Percentiles rank a stretch among this genome's conserved stretches.
Conservation (phyloP, 2,113 vertebrate species). For the Cercopithecus mona region DNA sequence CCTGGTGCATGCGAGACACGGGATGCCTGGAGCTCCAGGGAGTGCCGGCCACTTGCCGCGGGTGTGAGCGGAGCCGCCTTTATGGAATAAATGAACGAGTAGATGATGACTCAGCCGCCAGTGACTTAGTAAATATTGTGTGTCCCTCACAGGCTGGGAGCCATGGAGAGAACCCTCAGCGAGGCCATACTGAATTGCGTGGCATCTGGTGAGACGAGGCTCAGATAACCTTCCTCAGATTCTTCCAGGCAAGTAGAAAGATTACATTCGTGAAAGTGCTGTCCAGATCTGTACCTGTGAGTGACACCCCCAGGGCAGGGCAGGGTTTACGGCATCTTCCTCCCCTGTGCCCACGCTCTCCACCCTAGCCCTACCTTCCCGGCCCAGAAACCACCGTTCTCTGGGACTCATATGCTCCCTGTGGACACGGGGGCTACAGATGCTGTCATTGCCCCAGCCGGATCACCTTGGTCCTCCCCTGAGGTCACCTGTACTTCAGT, state of each 20-base stretch:
- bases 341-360: accelerated
- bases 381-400: not conserved
- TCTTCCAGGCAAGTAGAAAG: not conserved
- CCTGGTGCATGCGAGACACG: no score
- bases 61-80: not conserved
- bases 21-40: not conserved
- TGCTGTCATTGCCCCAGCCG: not conserved
- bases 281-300: no score
- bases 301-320: accelerated
- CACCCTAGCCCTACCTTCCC: not conserved
- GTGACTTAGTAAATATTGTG: not conserved
- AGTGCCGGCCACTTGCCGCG: no score
- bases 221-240: not conserved
- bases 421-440: not conserved
- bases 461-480: not conserved
- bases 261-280: not conserved
- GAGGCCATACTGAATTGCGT: not conserved
- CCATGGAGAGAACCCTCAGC: accelerated
- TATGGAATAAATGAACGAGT: not conserved
- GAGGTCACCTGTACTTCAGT: not conserved
- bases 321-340: not conserved
- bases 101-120: not conserved
- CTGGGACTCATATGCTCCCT: not conserved
- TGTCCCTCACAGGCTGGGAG: not conserved
- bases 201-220: not conserved